Evolutionary conservation across 2,113 vertebrate genomes (phyloP), one percentile per base, ranked within the genome.

Genomic region (Protomyctophum bolini): DNA sequence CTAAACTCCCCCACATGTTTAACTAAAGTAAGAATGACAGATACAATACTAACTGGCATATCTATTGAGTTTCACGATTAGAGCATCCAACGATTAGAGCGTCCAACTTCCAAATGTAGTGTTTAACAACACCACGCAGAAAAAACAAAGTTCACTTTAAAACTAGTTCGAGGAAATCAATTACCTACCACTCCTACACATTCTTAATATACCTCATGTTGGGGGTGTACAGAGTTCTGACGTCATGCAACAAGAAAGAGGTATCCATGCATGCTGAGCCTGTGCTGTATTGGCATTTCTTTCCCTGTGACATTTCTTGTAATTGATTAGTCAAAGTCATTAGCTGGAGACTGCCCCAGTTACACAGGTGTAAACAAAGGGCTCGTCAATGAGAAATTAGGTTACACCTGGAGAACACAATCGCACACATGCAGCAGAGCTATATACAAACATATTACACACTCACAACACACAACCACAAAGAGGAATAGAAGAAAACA

Each of bases 341-440:
- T 51, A 51, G 47, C 81, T 77, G 74, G 81, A 86, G 82, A 80
- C 79, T 72, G 78, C 63, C 75, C 79, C 73, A 82, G 78, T 85
- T 87, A 75, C 82, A 78, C 76, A 89, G 87, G 87, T 91, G 86
- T 86, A 84, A 88, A 89, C 86, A 87, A 81, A 82, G 70, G 79
- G 73, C 68, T 70, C 80, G 83, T 76, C 83, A 62, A 69, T 85
- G 81, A 85, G 78, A 85, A 89, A 86, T 67, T 91, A 76, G 87
- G 89, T 89, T 85, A 87, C 84, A 88, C 84, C 90, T 90, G 86
- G 76, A 88, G 83, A 82, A 85, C 73, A 52, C 46, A 83, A 72
- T 68, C 68, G 73, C 68, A 54, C 79, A 70, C n/a, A 41, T 41
- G 33, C 33, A 41, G 5, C 33, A 21, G 21, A 21, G 21, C 21